phyloP scores from a whole-genome alignment of 2,797 vertebrate species.

The Malurus splendens region DNA sequence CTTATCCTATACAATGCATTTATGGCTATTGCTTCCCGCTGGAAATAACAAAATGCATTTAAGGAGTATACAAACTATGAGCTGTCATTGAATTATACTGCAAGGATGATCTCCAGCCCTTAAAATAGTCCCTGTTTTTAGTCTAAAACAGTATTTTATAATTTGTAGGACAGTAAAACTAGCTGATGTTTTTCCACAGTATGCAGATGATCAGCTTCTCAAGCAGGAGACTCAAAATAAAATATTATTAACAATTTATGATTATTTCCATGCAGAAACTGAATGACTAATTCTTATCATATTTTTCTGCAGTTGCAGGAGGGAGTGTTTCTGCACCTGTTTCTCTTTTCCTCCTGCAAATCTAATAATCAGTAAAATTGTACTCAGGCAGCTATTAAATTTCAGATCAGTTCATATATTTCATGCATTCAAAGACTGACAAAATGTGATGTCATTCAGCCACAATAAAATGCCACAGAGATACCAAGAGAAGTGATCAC shows the following conservation, averaged over 20 bases:
- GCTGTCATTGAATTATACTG: background rate
- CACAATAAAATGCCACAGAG: background rate
- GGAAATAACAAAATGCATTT: background rate
- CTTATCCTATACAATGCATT: background rate
- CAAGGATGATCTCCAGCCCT: background rate
- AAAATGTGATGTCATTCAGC: background rate
- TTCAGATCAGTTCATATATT: background rate
- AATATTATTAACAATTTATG: slow-evolving; percentile 26
- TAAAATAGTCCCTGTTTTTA: background rate
- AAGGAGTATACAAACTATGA: background rate
- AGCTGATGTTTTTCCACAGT: background rate
- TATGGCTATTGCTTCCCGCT: background rate
- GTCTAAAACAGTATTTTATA: background rate
- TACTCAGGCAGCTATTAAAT: slow-evolving; percentile 7
- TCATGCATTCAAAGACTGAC: background rate
- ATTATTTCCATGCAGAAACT: slow-evolving; percentile 15
- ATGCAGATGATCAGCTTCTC: background rate
- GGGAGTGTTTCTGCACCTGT: slow-evolving; percentile 27
- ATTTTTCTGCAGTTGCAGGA: slow-evolving; percentile 27
- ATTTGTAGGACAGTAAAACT: background rate
- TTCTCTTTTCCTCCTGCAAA: background rate
- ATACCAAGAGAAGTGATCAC: background rate
- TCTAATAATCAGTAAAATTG: slow-evolving; percentile 19
- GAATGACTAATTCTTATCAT: slow-evolving; percentile 23
- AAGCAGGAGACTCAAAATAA: background rate